Base-by-base conservation (phyloP, 2,888 invertebrate species). In the Auanema sp. region DNA sequence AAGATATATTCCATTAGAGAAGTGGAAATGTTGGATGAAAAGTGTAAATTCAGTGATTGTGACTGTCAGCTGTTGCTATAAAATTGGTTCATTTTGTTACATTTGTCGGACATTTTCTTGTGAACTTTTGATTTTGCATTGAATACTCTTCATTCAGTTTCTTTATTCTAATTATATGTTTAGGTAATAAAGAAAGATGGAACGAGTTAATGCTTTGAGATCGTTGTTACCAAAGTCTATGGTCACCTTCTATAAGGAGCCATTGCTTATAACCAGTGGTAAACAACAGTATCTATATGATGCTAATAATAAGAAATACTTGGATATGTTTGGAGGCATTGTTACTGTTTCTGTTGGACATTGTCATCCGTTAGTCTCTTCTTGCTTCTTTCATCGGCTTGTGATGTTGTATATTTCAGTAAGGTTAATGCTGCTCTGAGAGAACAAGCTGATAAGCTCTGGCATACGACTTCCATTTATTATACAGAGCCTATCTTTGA, bases 321-420 rank as follows among this genome's bases (percentile, higher is more conserved):
- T 98, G 71, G 97, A 98, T 85, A 89, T 97, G 87, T 93, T 94
- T 84, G 96, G 90, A 5, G 97, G 97, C 8, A 96, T 98, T 77
- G 95, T 94, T 16, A 98, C 97, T 0, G 92, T 97, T 57, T 93
- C 93, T 59, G 93, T 96, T 1, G 96, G 96, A 23, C 97, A 97
- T 85, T 93, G 93, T 84, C 97, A 97, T 87, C 95, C 96, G 93
- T 94, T 87, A 58, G 65, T 18, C 16, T 16, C 5, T 52, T 14
- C 52, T 21, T 12, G 10, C 3, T 14, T 8, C 21, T n/a, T 52
- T 5, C 14, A 16, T 6, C 2, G 52, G 5, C 14, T n/a, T 16
- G 5, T n/a, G 5, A 4, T 6, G 52, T 41, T 47, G 8, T 25
- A 14, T 8, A 4, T 64, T 72, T 11, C 77, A 96, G 95, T 56